Evolutionary conservation across 1,140 invertebrate genomes (phyloP).

Genomic region (Luehdorfia chinensis): DNA sequence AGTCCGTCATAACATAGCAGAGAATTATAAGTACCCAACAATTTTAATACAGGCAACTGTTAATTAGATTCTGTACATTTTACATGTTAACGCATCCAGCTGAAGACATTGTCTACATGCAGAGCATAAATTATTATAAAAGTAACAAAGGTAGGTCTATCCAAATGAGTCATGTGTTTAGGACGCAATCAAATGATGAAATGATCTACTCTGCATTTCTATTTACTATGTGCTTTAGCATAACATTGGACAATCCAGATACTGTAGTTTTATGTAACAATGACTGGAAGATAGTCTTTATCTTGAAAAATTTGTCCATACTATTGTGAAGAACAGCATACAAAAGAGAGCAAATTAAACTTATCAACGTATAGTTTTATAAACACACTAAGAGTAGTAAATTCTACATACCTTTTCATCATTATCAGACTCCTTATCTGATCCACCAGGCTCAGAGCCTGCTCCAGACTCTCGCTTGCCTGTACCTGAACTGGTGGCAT

Average conservation of each 20-base stretch:
- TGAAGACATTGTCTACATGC: constrained; percentile 5
- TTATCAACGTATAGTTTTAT: constrained; percentile 22
- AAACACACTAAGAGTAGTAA: constrained; percentile 12
- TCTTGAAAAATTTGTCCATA: constrained; percentile 21
- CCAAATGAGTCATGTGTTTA: neutral
- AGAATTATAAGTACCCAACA: neutral
- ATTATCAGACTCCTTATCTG: constrained; percentile 91
- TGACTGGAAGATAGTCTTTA: constrained; percentile 21
- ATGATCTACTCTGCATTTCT: constrained; percentile 65
- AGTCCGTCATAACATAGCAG: constrained; percentile 19
- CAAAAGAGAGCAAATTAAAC: constrained; percentile 27
- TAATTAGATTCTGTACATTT: no score
- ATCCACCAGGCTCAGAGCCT: constrained; percentile 87
- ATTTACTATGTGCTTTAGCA: constrained; percentile 35
- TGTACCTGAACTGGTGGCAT: constrained; percentile 76
- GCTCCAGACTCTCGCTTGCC: constrained; percentile 80
- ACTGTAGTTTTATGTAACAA: constrained; percentile 38
- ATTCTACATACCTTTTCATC: constrained; percentile 89
- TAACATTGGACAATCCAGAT: constrained; percentile 71
- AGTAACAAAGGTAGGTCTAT: neutral
- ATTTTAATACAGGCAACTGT: neutral
- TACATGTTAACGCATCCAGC: neutral
- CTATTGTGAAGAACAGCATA: constrained; percentile 29
- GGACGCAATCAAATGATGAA: neutral
- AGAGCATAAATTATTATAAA: neutral